A percentile compares a stretch with the other conserved stretches of the same genome.
Conservation (phyloP, 2,797 vertebrate genomes). For the Sebastes nivosus region DNA sequence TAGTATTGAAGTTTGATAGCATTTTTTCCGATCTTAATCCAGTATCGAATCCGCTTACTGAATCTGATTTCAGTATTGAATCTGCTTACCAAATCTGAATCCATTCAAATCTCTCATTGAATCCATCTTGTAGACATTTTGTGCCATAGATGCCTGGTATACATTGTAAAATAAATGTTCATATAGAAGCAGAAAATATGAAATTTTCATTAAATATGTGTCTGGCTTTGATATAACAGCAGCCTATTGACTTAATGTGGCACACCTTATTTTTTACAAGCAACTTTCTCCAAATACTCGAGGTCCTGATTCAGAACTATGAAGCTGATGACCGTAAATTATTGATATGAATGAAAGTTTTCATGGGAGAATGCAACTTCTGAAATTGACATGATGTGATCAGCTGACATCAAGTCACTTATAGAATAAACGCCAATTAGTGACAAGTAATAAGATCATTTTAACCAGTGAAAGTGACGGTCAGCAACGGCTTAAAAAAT, state of each 20-base stretch:
- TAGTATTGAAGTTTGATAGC: no score
- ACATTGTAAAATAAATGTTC: neutral
- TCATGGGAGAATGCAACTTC: no score
- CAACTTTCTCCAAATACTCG: neutral
- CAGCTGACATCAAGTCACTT: no score
- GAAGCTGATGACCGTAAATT: neutral
- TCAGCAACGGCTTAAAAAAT: no score
- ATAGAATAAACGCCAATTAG: neutral
- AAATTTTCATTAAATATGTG: no score
- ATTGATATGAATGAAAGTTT: neutral
- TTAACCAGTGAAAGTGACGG: no score
- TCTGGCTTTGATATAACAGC: neutral
- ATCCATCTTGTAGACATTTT: no score
- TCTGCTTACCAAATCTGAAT: neutral
- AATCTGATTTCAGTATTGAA: neutral
- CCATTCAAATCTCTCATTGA: neutral
- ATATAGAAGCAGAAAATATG: no score
- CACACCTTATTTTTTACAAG: neutral
- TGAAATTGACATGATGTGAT: neutral
- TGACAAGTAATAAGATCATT: neutral
- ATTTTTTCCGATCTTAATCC: no score
- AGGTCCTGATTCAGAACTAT: neutral
- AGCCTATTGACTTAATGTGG: neutral
- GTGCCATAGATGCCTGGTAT: no score
- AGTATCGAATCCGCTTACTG: neutral